Evolutionary conservation across 2,113 vertebrate genomes (phyloP).

Genomic region (Triplophysa tibetana): DNA sequence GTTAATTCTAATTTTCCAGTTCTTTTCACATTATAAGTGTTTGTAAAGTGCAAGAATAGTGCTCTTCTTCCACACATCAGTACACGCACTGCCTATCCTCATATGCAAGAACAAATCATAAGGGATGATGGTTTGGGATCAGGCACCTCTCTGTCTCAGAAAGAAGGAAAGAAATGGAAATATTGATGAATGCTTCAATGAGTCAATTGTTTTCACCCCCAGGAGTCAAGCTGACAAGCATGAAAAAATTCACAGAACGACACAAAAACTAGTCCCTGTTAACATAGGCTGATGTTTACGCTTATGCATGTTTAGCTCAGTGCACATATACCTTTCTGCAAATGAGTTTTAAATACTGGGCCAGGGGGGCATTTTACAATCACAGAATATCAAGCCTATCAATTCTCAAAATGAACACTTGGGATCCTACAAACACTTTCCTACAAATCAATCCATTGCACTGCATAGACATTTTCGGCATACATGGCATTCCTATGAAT

Average conservation of each 20-base stretch:
- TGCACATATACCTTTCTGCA: slow-evolving; percentile 15
- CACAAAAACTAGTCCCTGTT: background rate
- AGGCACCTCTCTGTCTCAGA: background rate
- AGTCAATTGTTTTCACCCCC: slow-evolving; percentile 14
- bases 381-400: too few relatives aligned
- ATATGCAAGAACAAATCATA: too few relatives aligned
- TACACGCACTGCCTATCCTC: too few relatives aligned
- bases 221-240: slow-evolving; percentile 20
- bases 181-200: slow-evolving; percentile 15
- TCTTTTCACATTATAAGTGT: too few relatives aligned
- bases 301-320: too few relatives aligned
- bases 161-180: background rate
- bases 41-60: too few relatives aligned
- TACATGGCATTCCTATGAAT: background rate
- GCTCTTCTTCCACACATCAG: too few relatives aligned
- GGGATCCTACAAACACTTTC: too few relatives aligned
- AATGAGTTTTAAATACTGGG: too few relatives aligned
- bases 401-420: too few relatives aligned
- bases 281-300: background rate
- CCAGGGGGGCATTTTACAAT: too few relatives aligned
- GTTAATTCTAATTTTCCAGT: too few relatives aligned
- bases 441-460: background rate
- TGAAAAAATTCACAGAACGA: slow-evolving; percentile 20
- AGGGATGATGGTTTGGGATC: background rate
- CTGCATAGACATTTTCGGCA: background rate